Percentiles rank a stretch among this genome's conserved stretches.
Conservation (phyloP, 2,113 vertebrate genomes). For the Sander vitreus region DNA sequence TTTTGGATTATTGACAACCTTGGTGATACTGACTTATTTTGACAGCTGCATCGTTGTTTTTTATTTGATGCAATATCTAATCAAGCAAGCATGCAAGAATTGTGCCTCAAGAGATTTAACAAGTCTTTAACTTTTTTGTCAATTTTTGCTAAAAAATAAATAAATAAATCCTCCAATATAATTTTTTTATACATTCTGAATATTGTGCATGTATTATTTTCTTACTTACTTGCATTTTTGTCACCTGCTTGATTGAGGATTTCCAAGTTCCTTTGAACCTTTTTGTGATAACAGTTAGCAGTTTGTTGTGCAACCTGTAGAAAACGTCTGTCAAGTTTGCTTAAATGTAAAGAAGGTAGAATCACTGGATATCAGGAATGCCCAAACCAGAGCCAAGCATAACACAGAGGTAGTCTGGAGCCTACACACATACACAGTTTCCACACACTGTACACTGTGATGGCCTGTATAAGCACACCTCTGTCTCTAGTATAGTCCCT, state of each 20-base stretch:
- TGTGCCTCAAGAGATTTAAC: neutral
- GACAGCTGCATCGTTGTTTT: neutral
- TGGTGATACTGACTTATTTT: neutral
- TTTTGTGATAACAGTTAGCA: neutral
- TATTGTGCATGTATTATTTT: neutral
- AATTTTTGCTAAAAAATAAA: neutral
- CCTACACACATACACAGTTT: conserved; percentile 65
- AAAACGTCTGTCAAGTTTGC: conserved; percentile 39
- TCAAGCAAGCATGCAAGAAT: neutral
- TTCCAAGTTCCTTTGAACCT: neutral
- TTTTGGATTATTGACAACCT: conserved; percentile 4
- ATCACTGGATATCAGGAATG: conserved; percentile 80
- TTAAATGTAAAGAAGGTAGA: conserved; percentile 45
- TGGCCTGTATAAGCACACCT: conserved; percentile 75
- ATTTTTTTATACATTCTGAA: neutral
- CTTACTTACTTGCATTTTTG: neutral
- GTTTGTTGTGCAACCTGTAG: conserved; percentile 24
- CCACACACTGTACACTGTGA: conserved; percentile 77
- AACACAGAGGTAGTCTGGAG: conserved; percentile 75
- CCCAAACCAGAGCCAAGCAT: conserved; percentile 75
- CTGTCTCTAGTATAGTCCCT: conserved; percentile 77
- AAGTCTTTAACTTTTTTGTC: neutral
- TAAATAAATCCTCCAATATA: neutral
- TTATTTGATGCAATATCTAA: neutral
- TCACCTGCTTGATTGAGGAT: neutral